Base-by-base conservation (phyloP, 2,113 vertebrate genomes). In the Tragelaphus imberbis region DNA sequence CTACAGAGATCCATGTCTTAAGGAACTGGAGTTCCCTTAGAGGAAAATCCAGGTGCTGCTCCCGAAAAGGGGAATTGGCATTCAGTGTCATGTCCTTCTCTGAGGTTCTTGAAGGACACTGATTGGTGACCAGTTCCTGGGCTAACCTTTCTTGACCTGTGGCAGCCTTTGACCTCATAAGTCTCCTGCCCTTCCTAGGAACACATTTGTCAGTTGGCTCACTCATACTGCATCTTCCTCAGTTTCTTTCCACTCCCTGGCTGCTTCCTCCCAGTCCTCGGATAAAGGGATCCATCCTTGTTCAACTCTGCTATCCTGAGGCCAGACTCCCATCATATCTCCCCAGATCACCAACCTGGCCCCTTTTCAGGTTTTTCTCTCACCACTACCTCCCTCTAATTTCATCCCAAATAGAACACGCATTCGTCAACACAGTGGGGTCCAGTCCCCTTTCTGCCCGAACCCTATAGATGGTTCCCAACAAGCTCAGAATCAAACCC, bases 291-390 rank as follows among this genome's bases (percentile, higher is more conserved):
- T 56, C 19, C 6, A 6, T 51, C 33, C 91, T 49, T 15, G 16
- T 23, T 49, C 63, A 13, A 21, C 7, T 27, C 15, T 36, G 79
- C 19, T 6, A 17, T 12, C 28, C 53, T 56, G 33, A 84, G 21
- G 81, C n/a, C n/a, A 25, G 14, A n/a, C 53, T 5, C 53, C 51
- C 4, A 12, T 16, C 44, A 6, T 4, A 12, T 28, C 28, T 28
- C 56, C 47, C n/a, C 0, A 4, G 49, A 36, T 1, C 30, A 23
- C 61, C 33, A 30, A 15, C 0, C 1, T 0, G 1, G 40, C 3
- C 53, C 16, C 23, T 11, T 16, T 1, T 4, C 63, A 63, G 55
- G 2, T 15, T 9, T 6, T 2, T 11, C 36, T 12, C 47, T 33
- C 4, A 12, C 3, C 59, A 27, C 68, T 3, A 44, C 47, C 7